Conservation (phyloP, 2,888 invertebrate species). For the Andrena minutula region DNA sequence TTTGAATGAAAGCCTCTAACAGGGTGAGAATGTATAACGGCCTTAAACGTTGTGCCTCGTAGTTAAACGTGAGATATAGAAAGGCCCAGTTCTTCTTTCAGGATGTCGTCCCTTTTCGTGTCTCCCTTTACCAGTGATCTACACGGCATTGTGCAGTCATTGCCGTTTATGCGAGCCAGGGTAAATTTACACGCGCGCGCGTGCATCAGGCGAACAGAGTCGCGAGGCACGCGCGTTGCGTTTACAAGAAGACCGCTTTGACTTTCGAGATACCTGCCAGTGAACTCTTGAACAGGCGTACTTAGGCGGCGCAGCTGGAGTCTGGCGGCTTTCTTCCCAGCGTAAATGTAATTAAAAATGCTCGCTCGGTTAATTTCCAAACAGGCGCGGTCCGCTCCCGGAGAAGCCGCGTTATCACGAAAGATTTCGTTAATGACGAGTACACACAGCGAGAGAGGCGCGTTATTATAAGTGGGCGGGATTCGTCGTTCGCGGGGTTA, state of each 20-base stretch:
- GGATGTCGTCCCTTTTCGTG: not conserved
- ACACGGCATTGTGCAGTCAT: slow-evolving; percentile 41
- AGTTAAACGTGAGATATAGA: slow-evolving; percentile 45
- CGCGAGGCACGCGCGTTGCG: slow-evolving; percentile 11
- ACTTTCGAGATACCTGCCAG: slow-evolving; percentile 46
- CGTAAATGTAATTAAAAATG: slow-evolving; percentile 74
- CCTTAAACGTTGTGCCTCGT: slow-evolving; percentile 15
- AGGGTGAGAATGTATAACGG: not conserved
- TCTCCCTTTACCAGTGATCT: slow-evolving; percentile 10
- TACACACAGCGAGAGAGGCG: not conserved
- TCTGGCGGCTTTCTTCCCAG: slow-evolving; percentile 40
- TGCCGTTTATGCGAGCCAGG: slow-evolving; percentile 19
- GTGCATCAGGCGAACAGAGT: slow-evolving; percentile 6
- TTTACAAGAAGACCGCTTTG: slow-evolving; percentile 38
- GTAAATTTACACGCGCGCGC: slow-evolving; percentile 35
- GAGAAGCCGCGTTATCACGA: slow-evolving; percentile 41
- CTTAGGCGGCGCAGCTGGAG: slow-evolving; percentile 41
- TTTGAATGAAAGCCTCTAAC: slow-evolving; percentile 26
- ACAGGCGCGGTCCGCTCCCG: slow-evolving; percentile 20
- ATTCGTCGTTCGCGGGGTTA: not conserved
- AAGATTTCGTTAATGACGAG: slow-evolving; percentile 51
- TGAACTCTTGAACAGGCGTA: slow-evolving; percentile 43
- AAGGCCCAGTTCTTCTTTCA: slow-evolving; percentile 6
- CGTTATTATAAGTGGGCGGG: not conserved
- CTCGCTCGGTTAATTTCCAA: slow-evolving; percentile 70